These are phyloP conservation scores for Panthera leo DNA, from an alignment of 2,113 vertebrate species.

Conservation along the genomic window DNA sequence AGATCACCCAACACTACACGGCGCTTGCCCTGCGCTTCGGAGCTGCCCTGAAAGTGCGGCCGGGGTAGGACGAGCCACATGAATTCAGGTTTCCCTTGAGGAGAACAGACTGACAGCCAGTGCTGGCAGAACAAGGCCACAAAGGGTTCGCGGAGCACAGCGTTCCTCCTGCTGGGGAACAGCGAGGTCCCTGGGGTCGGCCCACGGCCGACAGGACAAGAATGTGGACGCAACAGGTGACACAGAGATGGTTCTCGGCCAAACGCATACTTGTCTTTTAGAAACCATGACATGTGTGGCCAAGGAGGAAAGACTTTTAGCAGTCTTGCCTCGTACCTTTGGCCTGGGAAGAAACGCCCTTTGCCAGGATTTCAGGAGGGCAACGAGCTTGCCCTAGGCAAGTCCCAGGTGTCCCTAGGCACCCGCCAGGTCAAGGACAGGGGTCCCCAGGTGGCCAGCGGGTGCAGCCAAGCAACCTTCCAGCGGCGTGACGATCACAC, in stretches of 20 bases:
- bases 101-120: rapidly evolving
- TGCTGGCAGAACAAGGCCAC: not conserved
- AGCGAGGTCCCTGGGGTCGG: not conserved
- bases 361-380: not conserved
- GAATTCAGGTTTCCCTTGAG: not conserved
- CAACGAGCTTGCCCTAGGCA: not conserved
- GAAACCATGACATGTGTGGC: not conserved
- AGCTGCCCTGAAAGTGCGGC: not conserved
- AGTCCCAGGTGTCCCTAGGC: not conserved
- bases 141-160: not conserved
- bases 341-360: not conserved
- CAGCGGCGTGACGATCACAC: not conserved
- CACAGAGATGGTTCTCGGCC: rapidly evolving
- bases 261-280: not conserved
- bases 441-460: not conserved
- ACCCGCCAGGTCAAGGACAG: not conserved
- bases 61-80: not conserved
- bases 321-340: not conserved
- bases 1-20: not conserved
- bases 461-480: not conserved
- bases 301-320: not conserved
- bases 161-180: not conserved
- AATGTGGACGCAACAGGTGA: not conserved
- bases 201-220: not conserved
- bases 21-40: not conserved